Base-by-base conservation (phyloP, 2,113 vertebrate species). In the Grammomys dolichurus region DNA sequence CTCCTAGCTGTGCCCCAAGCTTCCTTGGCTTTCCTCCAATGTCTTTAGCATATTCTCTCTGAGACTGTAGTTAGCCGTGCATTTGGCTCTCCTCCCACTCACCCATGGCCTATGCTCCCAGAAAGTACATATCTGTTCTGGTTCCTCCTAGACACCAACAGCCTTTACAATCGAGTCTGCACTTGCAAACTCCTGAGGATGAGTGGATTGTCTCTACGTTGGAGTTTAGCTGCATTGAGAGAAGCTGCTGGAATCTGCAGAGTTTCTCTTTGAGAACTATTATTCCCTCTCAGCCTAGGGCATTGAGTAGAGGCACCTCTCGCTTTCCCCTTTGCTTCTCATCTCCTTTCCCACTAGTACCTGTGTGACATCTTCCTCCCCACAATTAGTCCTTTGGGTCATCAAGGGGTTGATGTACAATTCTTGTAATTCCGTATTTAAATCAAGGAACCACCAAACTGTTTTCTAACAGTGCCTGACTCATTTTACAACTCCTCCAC, bases 401-500 rank as follows among this genome's bases (percentile, higher is more conserved):
- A 72, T 94, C 20, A 86, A 8, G 43, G 80, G 51, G 0, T 5
- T 89, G 72, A 89, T 51, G 51, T 88, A 8, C 26, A 40, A 51
- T 56, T 72, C 86, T 72, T 70, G 20, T 72, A 72, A 88, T 88
- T 73, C 48, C 11, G n/a, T 65, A 48, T 90, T 77, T 90, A 85
- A 56, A 48, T 86, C 54, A 76, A 91, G 70, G 69, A 86, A 36
- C 33, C 24, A 22, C 5, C 11, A 43, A 88, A 51, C 17, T 46
- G 58, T 80, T 95, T 95, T 91, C 51, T 26, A 19, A 14, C 48
- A 84, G 40, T 76, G 70, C 19, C n/a, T 51, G 31, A 17, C 69
- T 54, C 56, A 80, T 90, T 95, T 90, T 75, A 81, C 58, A 77
- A 73, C 88, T 92, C 33, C 24, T 84, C n/a, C 76, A 96, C 58